phyloP scores from a whole-genome alignment of 1,140 invertebrate species.

The Magallana angulata region DNA sequence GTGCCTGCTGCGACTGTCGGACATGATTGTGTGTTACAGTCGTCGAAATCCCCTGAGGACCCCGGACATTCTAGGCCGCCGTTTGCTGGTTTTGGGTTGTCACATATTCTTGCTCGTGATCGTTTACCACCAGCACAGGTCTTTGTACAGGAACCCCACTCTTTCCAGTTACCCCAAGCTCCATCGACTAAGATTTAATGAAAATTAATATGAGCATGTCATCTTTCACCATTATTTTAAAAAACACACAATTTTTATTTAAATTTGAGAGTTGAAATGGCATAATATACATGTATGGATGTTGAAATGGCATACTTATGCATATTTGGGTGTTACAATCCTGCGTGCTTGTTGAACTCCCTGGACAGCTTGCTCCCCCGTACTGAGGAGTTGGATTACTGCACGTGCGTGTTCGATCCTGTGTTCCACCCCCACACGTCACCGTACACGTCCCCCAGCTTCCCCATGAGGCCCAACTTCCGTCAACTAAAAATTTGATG shows the following conservation, averaged over 20 bases:
- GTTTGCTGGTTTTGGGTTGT: conserved; percentile 47
- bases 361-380: conserved; percentile 64
- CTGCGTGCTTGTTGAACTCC: conserved; percentile 45
- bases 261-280: no score
- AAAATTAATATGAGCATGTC: neutral
- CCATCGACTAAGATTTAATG: conserved; percentile 43
- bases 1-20: conserved; percentile 32
- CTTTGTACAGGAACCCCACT: conserved; percentile 42
- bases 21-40: conserved; percentile 49
- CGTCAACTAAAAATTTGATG: conserved; percentile 79
- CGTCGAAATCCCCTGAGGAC: conserved; percentile 30
- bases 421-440: conserved; percentile 84
- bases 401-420: conserved; percentile 81
- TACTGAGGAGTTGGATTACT: conserved; percentile 80
- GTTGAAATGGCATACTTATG: neutral
- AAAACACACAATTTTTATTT: no score
- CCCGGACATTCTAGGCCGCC: conserved; percentile 47
- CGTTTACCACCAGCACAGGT: conserved; percentile 44
- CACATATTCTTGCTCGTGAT: conserved; percentile 39
- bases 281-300: no score
- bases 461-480: conserved; percentile 84
- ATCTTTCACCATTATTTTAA: no score
- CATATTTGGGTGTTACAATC: conserved; percentile 52
- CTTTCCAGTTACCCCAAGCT: conserved; percentile 45
- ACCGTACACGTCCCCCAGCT: conserved; percentile 84